These are phyloP conservation scores for Helicolenus hilgendorfi DNA, from an alignment of 2,797 vertebrate species.

Conservation along the genomic window DNA sequence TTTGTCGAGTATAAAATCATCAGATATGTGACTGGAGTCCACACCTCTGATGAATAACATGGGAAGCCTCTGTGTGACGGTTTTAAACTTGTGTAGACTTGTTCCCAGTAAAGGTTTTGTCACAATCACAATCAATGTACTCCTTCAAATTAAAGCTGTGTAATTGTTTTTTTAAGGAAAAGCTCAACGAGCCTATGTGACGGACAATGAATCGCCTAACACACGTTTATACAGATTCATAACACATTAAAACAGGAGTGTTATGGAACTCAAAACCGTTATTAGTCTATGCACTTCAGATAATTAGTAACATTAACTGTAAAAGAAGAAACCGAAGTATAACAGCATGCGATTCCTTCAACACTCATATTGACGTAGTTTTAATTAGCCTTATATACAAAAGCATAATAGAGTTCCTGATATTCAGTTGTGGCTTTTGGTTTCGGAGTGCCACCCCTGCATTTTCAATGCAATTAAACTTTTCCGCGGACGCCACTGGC, in stretches of 20 bases:
- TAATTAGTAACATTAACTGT: too few species aligned
- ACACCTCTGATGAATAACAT: not conserved
- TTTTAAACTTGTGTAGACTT: not conserved
- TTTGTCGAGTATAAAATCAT: too few species aligned
- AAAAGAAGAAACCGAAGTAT: too few species aligned
- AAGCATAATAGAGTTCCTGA: too few species aligned
- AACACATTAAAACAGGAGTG: too few species aligned
- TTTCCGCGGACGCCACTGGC: not conserved
- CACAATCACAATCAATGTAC: not conserved
- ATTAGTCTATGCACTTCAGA: too few species aligned
- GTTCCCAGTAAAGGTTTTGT: not conserved
- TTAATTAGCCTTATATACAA: too few species aligned
- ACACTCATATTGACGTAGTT: too few species aligned
- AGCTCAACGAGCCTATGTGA: not conserved
- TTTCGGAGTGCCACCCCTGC: too few species aligned
- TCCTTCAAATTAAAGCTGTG: not conserved
- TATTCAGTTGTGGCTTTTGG: too few species aligned
- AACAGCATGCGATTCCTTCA: too few species aligned
- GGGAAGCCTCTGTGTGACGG: not conserved
- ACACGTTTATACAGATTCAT: rapidly evolving
- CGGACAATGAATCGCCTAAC: not conserved
- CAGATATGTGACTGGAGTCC: not conserved
- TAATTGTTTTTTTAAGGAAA: not conserved
- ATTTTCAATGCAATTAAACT: not conserved
- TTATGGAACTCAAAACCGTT: too few species aligned